These are phyloP conservation scores for Tautogolabrus adspersus DNA, from an alignment of 2,113 vertebrate genomes.

Conservation along the genomic window DNA sequence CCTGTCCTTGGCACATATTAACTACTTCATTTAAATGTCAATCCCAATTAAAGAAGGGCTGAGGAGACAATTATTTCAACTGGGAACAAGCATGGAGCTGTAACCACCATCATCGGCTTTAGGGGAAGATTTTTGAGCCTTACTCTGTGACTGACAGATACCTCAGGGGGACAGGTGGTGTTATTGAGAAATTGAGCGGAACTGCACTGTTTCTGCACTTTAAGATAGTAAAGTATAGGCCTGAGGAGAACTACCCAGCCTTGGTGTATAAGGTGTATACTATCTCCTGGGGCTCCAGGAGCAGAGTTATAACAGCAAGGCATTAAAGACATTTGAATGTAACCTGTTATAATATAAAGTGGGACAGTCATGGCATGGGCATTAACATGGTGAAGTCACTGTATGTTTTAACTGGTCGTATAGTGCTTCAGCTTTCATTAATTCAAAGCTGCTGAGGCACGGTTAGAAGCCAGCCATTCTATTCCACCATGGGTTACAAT, in stretches of 20 bases:
- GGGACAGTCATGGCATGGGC: no score
- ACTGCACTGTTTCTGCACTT: background rate
- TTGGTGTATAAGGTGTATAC: background rate
- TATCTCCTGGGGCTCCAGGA: background rate
- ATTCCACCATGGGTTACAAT: no score
- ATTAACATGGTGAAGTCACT: no score
- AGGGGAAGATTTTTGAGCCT: constrained; percentile 12
- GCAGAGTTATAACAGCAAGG: background rate
- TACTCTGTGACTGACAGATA: background rate
- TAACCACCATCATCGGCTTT: constrained; percentile 13
- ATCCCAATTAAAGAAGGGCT: constrained; percentile 72
- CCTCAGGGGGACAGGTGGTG: background rate
- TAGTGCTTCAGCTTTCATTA: no score
- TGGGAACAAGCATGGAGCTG: constrained; percentile 6
- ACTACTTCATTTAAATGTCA: constrained; percentile 81
- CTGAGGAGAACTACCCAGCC: background rate
- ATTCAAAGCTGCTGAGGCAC: no score
- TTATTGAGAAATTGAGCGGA: background rate
- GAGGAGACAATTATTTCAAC: constrained; percentile 45
- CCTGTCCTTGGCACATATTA: constrained; percentile 82
- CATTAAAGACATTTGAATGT: background rate
- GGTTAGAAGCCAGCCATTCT: no score
- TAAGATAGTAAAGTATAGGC: background rate
- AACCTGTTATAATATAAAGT: no score
- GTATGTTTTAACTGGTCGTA: no score